These are phyloP conservation scores for Aviceda subcristata DNA, from an alignment of 2,113 vertebrate species.

Conservation along the genomic window DNA sequence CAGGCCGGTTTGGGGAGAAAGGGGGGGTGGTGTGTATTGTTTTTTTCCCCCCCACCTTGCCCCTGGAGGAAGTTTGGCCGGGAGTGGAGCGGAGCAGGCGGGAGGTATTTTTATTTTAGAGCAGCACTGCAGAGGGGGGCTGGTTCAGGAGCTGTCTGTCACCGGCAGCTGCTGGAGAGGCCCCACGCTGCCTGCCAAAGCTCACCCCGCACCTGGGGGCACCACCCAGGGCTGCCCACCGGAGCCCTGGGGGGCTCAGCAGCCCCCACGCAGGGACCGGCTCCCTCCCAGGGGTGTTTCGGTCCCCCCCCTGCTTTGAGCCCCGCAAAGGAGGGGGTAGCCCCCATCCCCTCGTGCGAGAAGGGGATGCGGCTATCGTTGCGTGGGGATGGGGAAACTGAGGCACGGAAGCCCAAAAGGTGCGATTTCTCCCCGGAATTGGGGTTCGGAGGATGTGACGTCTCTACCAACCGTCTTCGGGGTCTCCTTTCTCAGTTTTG, in stretches of 20 bases:
- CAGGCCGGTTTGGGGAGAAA: neutral
- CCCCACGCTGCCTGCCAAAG: conserved; percentile 14
- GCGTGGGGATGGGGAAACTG: neutral
- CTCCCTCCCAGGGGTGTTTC: fast-evolving
- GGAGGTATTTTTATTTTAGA: conserved; percentile 68
- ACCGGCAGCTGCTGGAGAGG: conserved; percentile 24
- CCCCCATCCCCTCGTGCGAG: too few relatives aligned
- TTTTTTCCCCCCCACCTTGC: neutral
- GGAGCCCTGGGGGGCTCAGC: neutral
- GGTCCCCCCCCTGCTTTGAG: neutral
- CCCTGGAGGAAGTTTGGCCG: conserved; percentile 50
- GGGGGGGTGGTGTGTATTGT: neutral
- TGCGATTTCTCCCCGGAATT: fast-evolving
- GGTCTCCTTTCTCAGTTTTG: neutral
- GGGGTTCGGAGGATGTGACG: fast-evolving
- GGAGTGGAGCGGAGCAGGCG: conserved; percentile 28
- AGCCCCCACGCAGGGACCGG: neutral
- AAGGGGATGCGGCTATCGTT: fast-evolving
- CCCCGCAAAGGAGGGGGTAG: neutral
- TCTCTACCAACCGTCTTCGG: neutral
- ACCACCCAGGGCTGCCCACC: neutral
- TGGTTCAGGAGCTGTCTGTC: conserved; percentile 67
- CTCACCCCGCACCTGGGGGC: neutral
- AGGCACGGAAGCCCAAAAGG: neutral
- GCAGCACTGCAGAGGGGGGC: conserved; percentile 57